These are phyloP conservation scores for Odiellus spinosus DNA, from an alignment of 2,888 invertebrate genomes.

Conservation along the genomic window DNA sequence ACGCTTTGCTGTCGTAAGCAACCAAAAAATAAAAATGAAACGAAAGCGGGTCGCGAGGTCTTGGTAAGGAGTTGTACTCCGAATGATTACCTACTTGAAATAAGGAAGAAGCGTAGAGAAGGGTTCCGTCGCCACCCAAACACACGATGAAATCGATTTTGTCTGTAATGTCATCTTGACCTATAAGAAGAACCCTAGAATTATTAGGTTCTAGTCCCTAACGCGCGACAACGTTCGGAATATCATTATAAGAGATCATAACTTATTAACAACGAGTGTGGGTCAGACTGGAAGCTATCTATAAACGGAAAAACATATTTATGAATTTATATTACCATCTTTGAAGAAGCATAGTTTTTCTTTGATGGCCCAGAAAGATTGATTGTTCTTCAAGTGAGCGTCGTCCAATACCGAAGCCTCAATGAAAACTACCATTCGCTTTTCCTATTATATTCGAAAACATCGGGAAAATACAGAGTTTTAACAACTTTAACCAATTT, in stretches of 20 bases:
- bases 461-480: too few relatives aligned
- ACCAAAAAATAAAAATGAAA: conserved; percentile 13
- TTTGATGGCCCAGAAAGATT: conserved; percentile 54
- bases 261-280: too few relatives aligned
- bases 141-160: conserved; percentile 95
- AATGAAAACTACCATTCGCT: conserved; percentile 88
- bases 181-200: conserved; percentile 18
- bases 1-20: conserved; percentile 60
- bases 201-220: too few relatives aligned
- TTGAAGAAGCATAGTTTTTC: conserved; percentile 68
- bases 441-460: conserved; percentile 47
- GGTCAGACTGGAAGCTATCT: too few relatives aligned
- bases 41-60: not conserved
- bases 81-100: conserved; percentile 46
- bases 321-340: too few relatives aligned
- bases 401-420: conserved; percentile 82
- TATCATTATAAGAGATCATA: too few relatives aligned
- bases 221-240: too few relatives aligned
- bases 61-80: too few relatives aligned
- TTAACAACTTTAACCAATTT: too few relatives aligned
- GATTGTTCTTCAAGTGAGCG: conserved; percentile 52
- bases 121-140: conserved; percentile 90
- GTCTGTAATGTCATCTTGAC: conserved; percentile 84
- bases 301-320: too few relatives aligned
- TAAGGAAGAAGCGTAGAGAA: conserved; percentile 80